phyloP scores from a whole-genome alignment of 2,888 invertebrate genomes.

The Hartigia nigra region DNA sequence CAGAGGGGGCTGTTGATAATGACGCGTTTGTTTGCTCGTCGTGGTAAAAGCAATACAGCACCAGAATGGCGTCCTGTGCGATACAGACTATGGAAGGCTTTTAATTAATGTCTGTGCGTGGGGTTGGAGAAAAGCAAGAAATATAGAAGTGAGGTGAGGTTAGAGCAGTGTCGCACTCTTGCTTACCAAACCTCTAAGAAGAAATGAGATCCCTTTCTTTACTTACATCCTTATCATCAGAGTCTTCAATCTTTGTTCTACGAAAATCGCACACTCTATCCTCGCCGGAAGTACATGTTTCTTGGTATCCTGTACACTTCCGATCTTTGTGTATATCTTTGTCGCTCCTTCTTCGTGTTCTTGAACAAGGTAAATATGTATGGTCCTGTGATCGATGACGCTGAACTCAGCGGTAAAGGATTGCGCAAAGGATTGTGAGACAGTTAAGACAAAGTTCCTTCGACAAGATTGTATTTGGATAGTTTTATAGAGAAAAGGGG shows the following conservation, averaged over 20 bases:
- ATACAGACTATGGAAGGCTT: slow-evolving; percentile 15
- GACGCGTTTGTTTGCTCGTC: slow-evolving; percentile 41
- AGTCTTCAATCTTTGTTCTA: neutral
- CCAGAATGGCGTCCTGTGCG: slow-evolving; percentile 24
- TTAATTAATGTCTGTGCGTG: slow-evolving; percentile 22
- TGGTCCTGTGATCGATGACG: neutral
- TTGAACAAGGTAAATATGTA: neutral
- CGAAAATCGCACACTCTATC: neutral
- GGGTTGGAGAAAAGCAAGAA: neutral
- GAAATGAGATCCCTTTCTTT: neutral
- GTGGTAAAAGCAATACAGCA: slow-evolving; percentile 39
- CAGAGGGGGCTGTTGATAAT: slow-evolving; percentile 38
- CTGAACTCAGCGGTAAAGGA: neutral
- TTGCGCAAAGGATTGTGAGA: neutral
- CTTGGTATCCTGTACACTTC: neutral
- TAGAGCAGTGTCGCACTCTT: neutral
- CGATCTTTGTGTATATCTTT: neutral
- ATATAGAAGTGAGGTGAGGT: neutral
- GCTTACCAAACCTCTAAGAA: neutral
- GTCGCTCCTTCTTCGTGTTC: neutral
- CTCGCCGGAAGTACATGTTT: neutral
- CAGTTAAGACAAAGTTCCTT: neutral
- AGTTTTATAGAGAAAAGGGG: neutral
- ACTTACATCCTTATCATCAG: neutral
- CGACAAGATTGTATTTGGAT: neutral